These are phyloP conservation scores for Caradrina kadenii DNA, from an alignment of 2,888 invertebrate species.

Conservation along the genomic window DNA sequence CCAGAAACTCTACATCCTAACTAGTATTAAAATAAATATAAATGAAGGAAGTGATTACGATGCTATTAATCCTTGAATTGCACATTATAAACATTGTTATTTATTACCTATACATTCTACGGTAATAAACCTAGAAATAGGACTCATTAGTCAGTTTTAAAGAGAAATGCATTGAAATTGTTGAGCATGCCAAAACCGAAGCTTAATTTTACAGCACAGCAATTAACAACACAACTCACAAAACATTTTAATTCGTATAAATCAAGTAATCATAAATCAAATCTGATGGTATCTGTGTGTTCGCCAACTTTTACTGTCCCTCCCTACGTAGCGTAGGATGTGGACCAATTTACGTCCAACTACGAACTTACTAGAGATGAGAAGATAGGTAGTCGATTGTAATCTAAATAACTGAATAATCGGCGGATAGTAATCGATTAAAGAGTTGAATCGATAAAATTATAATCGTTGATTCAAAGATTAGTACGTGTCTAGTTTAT, in stretches of 20 bases:
- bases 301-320: conserved; percentile 56
- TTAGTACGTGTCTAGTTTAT: conserved; percentile 34
- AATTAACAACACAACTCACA: conserved; percentile 51
- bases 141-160: conserved; percentile 27
- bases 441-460: conserved; percentile 12
- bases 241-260: conserved; percentile 60
- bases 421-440: conserved; percentile 10
- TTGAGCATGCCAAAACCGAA: conserved; percentile 32
- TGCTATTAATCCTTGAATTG: not conserved
- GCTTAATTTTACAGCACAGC: conserved; percentile 39
- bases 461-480: conserved; percentile 21
- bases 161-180: conserved; percentile 28
- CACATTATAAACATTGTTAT: no score
- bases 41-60: not conserved
- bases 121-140: conserved; percentile 21
- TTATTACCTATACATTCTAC: conserved; percentile 7
- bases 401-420: conserved; percentile 29
- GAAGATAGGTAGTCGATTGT: conserved; percentile 43
- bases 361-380: conserved; percentile 63
- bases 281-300: conserved; percentile 40
- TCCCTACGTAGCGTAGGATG: conserved; percentile 48
- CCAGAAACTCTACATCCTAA: not conserved
- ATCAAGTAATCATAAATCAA: conserved; percentile 59
- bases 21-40: not conserved
- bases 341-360: conserved; percentile 63